Evolutionary conservation across 37 sponge, comb jelly and placozoan genomes (phyloP).

Genomic region (Mnemiopsis leidyi): DNA sequence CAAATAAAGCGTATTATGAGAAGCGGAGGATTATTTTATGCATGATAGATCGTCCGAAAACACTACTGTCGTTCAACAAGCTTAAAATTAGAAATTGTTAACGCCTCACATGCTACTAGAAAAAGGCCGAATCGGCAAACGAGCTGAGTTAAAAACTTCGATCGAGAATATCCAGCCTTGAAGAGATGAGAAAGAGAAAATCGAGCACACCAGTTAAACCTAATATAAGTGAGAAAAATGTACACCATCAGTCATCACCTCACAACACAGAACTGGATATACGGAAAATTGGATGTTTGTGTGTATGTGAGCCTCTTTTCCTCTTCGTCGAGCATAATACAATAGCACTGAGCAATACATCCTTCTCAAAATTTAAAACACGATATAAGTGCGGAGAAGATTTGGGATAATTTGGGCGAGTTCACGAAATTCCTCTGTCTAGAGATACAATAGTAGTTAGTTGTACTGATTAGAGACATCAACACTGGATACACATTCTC

Average conservation of each 20-base stretch:
- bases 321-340: neutral
- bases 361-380: neutral
- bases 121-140: neutral
- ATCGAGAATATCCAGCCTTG: neutral
- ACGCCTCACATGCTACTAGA: slow-evolving; percentile 21
- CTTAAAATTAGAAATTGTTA: slow-evolving; percentile 26
- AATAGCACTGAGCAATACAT: neutral
- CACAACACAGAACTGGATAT: neutral
- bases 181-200: neutral
- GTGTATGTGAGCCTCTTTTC: neutral
- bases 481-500: no score
- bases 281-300: neutral
- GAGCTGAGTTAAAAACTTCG: neutral
- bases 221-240: neutral
- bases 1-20: neutral
- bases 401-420: neutral
- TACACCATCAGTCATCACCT: neutral
- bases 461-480: no score
- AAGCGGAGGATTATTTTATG: neutral
- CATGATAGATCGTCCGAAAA: slow-evolving; percentile 13
- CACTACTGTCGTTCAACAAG: slow-evolving; percentile 50
- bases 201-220: neutral
- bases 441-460: no score
- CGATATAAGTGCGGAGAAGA: neutral
- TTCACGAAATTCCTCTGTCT: neutral